Evolutionary conservation across 2,113 vertebrate species (phyloP).

Genomic region (Corydoras maculifer): DNA sequence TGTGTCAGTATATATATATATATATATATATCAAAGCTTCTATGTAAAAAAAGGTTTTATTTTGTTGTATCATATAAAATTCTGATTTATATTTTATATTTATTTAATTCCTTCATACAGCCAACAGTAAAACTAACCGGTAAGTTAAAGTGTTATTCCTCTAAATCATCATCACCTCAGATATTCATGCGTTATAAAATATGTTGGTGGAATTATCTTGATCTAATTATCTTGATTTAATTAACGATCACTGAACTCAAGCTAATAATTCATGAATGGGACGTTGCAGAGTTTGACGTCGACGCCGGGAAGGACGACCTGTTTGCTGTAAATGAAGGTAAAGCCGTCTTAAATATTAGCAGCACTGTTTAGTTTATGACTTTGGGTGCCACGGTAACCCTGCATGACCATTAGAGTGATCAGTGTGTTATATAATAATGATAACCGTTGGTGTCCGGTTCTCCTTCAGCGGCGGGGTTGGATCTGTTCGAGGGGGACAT

Average conservation of each 20-base stretch:
- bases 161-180: no score
- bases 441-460: conserved; percentile 17
- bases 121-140: conserved; percentile 10
- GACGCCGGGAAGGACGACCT: conserved; percentile 81
- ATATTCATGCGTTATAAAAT: no score
- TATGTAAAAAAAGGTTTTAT: no score
- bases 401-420: not conserved
- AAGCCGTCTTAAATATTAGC: not conserved
- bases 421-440: not conserved
- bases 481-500: conserved; percentile 89
- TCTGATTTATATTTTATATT: not conserved
- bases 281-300: conserved; percentile 69
- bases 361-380: not conserved
- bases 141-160: not conserved
- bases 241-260: no score
- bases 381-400: not conserved
- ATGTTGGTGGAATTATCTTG: no score
- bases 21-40: no score
- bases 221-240: no score
- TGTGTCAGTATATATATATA: no score
- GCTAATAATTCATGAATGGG: not conserved
- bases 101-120: not conserved
- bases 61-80: no score
- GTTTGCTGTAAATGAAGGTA: conserved; percentile 90
- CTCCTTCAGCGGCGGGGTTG: conserved; percentile 70